These are phyloP conservation scores for Emydura subglobosa DNA, from an alignment of 2,113 vertebrate genomes.

Conservation along the genomic window DNA sequence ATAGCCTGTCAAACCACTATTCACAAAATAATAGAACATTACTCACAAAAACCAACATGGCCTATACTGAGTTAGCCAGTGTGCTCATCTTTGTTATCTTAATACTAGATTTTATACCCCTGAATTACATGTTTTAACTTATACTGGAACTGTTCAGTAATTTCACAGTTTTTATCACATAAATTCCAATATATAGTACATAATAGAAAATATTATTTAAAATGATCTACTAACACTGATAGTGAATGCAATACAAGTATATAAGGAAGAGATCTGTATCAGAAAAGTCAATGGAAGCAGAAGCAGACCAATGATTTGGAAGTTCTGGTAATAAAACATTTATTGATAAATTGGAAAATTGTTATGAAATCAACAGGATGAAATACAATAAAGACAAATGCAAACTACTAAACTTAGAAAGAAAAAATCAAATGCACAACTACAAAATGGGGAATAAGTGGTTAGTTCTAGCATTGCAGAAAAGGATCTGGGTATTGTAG, in stretches of 20 bases:
- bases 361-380: neutral
- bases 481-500: neutral
- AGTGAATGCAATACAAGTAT: neutral
- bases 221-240: neutral
- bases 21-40: neutral
- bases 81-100: neutral
- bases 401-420: neutral
- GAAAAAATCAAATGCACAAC: neutral
- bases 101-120: neutral
- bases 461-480: neutral
- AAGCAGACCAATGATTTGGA: neutral
- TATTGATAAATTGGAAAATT: neutral
- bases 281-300: neutral
- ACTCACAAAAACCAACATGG: neutral
- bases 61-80: neutral
- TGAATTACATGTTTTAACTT: neutral
- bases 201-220: neutral
- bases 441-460: neutral
- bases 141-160: neutral
- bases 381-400: neutral
- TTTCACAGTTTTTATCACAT: neutral
- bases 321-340: neutral
- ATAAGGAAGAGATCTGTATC: rapidly evolving
- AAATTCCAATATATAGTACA: neutral
- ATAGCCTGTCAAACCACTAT: rapidly evolving